Evolutionary conservation across 1,140 invertebrate species (phyloP), one percentile per base, ranked within the genome.

Genomic region (Thrips palmi): DNA sequence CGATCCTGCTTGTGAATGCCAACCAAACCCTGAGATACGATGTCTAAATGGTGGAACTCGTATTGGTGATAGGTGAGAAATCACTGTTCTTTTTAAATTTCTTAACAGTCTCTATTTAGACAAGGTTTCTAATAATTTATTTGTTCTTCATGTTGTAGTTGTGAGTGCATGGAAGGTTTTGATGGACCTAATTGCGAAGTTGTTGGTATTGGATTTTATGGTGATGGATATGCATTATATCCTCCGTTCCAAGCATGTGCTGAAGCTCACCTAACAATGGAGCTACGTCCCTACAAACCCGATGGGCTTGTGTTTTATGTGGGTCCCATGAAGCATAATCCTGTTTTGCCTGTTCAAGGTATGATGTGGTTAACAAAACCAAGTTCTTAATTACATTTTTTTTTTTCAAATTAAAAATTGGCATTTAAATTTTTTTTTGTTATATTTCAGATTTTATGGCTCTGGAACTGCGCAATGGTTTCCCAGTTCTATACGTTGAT

Each of bases 181-280:
- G 74, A 78, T 39, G 92, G 91, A 0, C 85, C 88, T 0, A 69
- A 78, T 31, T 97, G 92, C 56, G 88, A 97, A 60, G 67, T 80
- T 39, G 71, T 86, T 0, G 74, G 74, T 1, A 76, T 92, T 43
- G 79, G 79, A 27, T 97, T 97, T 59, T 65, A 70, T 32, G 84
- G 84, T 18, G 69, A 78, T 48, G 82, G 85, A 2, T 91, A 76
- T 69, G 87, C 88, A 1, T 73, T 93, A 60, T 93, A 89, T 61
- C 71, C 77, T 0, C 66, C 86, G 0, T 69, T 88, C 10, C 66
- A 77, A 18, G 62, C 75, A 1, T 83, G 81, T 51, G 74, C 78
- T 34, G 75, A 82, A 38, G 77, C 70, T 33, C 71, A 63, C 48
- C 74, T 86, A 25, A 80, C 71, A 35, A 55, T 97, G 4, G 78